Evolutionary conservation across 1,140 invertebrate species (phyloP).

Genomic region (Manduca sexta): DNA sequence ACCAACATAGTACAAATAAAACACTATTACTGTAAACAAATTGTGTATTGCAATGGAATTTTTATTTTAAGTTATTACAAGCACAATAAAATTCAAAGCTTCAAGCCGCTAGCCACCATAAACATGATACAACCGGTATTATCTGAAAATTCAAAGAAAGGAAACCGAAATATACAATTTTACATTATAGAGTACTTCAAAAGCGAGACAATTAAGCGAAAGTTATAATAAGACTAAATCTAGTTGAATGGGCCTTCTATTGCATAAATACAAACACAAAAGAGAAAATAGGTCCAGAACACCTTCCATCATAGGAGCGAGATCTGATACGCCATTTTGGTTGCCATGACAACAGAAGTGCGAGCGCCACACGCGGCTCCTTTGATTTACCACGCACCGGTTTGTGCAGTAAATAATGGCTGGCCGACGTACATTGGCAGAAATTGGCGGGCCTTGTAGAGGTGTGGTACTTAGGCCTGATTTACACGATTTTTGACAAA

Average conservation of each 20-base stretch:
- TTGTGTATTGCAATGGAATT: too few relatives aligned
- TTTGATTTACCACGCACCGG: slow-evolving; percentile 31
- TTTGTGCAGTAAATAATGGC: slow-evolving; percentile 26
- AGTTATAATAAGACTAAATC: too few relatives aligned
- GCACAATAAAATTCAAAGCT: too few relatives aligned
- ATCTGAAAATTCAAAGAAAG: too few relatives aligned
- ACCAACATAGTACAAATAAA: too few relatives aligned
- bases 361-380: slow-evolving; percentile 21
- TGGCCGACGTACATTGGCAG: slow-evolving; percentile 11
- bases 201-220: not conserved
- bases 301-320: slow-evolving; percentile 15
- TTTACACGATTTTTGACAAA: not conserved
- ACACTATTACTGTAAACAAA: too few relatives aligned
- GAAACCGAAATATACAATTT: too few relatives aligned
- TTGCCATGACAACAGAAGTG: slow-evolving; percentile 20
- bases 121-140: too few relatives aligned
- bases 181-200: not conserved
- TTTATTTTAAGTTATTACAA: too few relatives aligned
- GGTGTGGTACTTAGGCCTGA: not conserved
- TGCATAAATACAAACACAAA: not conserved
- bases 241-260: too few relatives aligned
- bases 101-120: too few relatives aligned
- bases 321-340: slow-evolving; percentile 33
- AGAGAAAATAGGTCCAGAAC: slow-evolving; percentile 10
- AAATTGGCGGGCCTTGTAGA: slow-evolving; percentile 21